Conservation (phyloP, 1,140 invertebrate species). For the Tigriopus japonicus region DNA sequence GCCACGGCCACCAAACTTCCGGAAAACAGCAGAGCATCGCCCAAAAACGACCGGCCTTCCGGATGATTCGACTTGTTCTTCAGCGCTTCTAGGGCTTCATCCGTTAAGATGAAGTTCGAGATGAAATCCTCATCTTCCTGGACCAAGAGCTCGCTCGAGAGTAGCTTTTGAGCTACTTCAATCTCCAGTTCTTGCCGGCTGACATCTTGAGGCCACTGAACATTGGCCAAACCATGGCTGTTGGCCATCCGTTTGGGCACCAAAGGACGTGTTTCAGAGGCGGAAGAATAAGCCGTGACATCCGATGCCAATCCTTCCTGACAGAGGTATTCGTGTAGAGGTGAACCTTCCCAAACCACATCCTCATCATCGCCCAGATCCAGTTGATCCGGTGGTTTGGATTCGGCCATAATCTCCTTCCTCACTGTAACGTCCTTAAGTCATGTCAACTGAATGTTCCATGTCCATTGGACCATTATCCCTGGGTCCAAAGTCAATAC, state of each 20-base stretch:
- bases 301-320: neutral
- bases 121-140: conserved; percentile 3
- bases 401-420: no score
- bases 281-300: neutral
- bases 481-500: no score
- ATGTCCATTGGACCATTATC: no score
- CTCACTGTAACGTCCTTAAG: no score
- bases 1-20: neutral
- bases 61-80: neutral
- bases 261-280: neutral
- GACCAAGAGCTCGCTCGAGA: neutral
- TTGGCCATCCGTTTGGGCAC: neutral
- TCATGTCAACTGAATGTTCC: no score
- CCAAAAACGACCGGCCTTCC: neutral
- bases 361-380: neutral
- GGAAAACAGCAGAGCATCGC: neutral
- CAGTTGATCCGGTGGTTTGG: no score
- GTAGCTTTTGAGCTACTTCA: neutral
- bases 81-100: neutral
- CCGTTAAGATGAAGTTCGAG: neutral
- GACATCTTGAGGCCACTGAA: neutral
- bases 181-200: neutral
- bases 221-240: neutral
- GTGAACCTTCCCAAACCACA: neutral
- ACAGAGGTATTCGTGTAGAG: neutral